Evolutionary conservation across 1,140 invertebrate genomes (phyloP).

Genomic region (Pseudomyrmex flavicornis): DNA sequence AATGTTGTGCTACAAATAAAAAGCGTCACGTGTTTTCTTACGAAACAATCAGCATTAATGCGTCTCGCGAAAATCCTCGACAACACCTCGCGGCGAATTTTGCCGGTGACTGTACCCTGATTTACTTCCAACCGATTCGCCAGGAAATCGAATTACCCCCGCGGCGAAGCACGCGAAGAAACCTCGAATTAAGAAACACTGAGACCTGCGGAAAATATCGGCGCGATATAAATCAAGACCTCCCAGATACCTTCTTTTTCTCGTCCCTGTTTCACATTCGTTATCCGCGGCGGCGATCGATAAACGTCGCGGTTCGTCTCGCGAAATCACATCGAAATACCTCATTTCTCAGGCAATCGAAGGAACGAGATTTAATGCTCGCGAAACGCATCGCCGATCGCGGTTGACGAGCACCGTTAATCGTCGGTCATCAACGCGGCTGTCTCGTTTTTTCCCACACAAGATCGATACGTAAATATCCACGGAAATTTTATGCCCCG

Average conservation of each 20-base stretch:
- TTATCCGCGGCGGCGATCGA: conserved; percentile 61
- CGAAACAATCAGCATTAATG: conserved; percentile 31
- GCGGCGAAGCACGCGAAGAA: conserved; percentile 74
- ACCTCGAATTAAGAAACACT: conserved; percentile 85
- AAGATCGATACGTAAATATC: conserved; percentile 57
- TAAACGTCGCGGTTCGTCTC: conserved; percentile 50
- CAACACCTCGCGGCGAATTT: conserved; percentile 64
- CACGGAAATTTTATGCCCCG: conserved; percentile 72
- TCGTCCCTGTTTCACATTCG: conserved; percentile 70
- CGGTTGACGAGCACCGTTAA: conserved; percentile 20
- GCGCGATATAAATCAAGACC: conserved; percentile 83
- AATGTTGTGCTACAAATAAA: not conserved
- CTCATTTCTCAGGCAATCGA: conserved; percentile 49
- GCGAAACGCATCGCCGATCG: conserved; percentile 39
- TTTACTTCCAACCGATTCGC: conserved; percentile 83
- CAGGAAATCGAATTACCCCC: conserved; percentile 82
- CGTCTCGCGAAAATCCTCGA: conserved; percentile 61
- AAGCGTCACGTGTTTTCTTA: not conserved
- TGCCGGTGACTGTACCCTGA: conserved; percentile 80
- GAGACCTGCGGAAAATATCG: conserved; percentile 84
- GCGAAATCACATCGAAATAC: conserved; percentile 35
- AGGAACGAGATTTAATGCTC: conserved; percentile 32
- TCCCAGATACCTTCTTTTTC: conserved; percentile 79
- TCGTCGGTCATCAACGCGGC: conserved; percentile 40
- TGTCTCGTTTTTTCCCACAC: not conserved